A percentile compares a stretch with the other conserved stretches of the same genome.
These are phyloP conservation scores for Atherix ibis DNA, from an alignment of 2,888 invertebrate species.

Conservation along the genomic window DNA sequence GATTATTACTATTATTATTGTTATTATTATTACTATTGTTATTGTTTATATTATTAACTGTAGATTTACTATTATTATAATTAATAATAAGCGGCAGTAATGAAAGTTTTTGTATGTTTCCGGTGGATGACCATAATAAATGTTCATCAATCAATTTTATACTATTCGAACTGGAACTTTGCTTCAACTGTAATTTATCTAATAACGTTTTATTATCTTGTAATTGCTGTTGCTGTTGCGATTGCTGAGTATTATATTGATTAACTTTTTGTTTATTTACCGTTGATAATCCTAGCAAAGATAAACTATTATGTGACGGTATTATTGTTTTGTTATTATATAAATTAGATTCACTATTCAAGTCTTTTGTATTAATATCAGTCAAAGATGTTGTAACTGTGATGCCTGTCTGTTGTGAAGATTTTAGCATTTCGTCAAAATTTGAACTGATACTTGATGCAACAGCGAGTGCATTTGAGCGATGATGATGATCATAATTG, in stretches of 20 bases:
- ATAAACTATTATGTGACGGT: too few species aligned
- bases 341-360: too few species aligned
- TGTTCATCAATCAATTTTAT: slow-evolving; percentile 2
- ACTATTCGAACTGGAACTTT: slow-evolving; percentile 1
- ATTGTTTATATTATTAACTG: slow-evolving; percentile 8
- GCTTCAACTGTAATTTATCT: not conserved
- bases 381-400: too few species aligned
- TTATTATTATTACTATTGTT: slow-evolving; percentile 11
- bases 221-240: not conserved
- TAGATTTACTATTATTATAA: slow-evolving; percentile 9
- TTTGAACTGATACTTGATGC: too few species aligned
- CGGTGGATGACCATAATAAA: too few species aligned
- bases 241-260: not conserved
- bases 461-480: not conserved
- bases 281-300: slow-evolving; percentile 1
- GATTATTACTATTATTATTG: too few species aligned
- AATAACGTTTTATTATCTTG: not conserved
- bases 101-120: not conserved
- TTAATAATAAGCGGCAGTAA: slow-evolving; percentile 10
- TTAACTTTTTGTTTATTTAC: slow-evolving; percentile 3
- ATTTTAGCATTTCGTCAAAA: slow-evolving; percentile 9
- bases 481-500: slow-evolving; percentile 1
- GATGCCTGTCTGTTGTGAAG: slow-evolving; percentile 5
- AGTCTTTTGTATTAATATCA: too few species aligned
- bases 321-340: too few species aligned